These are phyloP conservation scores for Sternarchorhynchus goeldii DNA, from an alignment of 2,797 vertebrate species.

Conservation along the genomic window DNA sequence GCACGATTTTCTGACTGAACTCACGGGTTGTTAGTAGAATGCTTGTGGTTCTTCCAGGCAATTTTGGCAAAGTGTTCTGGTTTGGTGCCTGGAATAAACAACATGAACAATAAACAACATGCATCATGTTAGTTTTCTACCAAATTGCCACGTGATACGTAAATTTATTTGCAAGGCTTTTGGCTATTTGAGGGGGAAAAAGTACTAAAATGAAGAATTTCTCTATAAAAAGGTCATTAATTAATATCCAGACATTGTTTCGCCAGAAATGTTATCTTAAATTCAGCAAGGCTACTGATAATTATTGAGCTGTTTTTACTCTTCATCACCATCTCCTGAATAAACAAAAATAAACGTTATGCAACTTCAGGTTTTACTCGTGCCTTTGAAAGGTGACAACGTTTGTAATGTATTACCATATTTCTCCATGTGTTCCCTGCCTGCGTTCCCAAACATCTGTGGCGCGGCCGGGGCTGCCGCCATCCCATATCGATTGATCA, in stretches of 20 bases:
- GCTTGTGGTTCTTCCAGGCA: slow-evolving; percentile 98
- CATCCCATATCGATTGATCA: slow-evolving; percentile 83
- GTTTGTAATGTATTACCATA: slow-evolving; percentile 78
- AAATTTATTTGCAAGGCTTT: neutral
- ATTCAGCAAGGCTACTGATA: too few relatives aligned
- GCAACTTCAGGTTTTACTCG: too few relatives aligned
- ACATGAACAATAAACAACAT: slow-evolving; percentile 7
- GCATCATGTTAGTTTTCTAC: neutral
- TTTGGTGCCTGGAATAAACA: slow-evolving; percentile 82
- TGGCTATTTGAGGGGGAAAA: too few relatives aligned
- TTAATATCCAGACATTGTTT: too few relatives aligned
- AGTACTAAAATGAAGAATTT: too few relatives aligned
- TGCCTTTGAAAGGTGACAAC: neutral
- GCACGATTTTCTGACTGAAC: slow-evolving; percentile 48
- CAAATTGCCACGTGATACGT: neutral
- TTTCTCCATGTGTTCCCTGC: slow-evolving; percentile 94
- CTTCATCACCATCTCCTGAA: too few relatives aligned
- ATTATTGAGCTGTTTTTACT: too few relatives aligned
- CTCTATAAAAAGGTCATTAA: too few relatives aligned
- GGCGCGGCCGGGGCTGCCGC: slow-evolving; percentile 74
- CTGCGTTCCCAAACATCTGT: slow-evolving; percentile 89
- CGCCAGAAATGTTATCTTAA: too few relatives aligned
- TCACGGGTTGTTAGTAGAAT: slow-evolving; percentile 96
- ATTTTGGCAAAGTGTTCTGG: slow-evolving; percentile 96
- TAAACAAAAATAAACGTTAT: too few relatives aligned